Base-by-base conservation (phyloP, 2,888 invertebrate species). In the Chalcosyrphus nemorum region DNA sequence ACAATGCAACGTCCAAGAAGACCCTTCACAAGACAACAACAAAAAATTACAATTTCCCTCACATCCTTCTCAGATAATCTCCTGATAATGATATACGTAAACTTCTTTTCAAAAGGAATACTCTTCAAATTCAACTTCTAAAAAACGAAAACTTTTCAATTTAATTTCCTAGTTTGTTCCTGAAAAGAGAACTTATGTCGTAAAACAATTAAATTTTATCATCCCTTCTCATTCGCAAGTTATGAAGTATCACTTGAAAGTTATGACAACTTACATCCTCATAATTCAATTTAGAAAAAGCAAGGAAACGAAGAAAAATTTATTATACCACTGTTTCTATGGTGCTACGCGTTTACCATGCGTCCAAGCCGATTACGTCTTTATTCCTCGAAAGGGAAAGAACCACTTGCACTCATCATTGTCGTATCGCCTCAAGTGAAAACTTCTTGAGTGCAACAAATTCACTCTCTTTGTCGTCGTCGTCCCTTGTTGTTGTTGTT, bases 281-380 rank as follows among this genome's bases (percentile, higher is more conserved):
- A 27, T 61, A 68, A 68, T 68, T 68, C 59, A 76, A 76, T 68
- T 76, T 54, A 27, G 17, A n/a, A 15, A 35, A 38, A 38, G 13
- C 11, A 15, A 52, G 32, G 29, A n/a, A 32, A 41, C 7, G 1
- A 52, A 21, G 19, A 47, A 47, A 2, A 35, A 29, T 5, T 3
- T 47, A 24, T 11, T 27, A 50, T 27, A 66, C 65, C 50, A 66
- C 57, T 50, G 32, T 65, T 52, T 7, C 59, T 61, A n/a, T n/a
- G 13, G 27, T 41, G 75, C 65, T 29, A 56, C 59, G 61, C 61
- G 32, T 43, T 65, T 35, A 47, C 56, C n/a, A 45, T 75, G 65
- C 65, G 75, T 65, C 65, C 45, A 56, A 47, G 15, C 19, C 74
- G 45, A 65, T 63, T 63, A 63, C 21, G 32, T 54, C 47, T 24